Evolutionary conservation across 2,113 vertebrate genomes (phyloP).

Genomic region (Cyanistes caeruleus): DNA sequence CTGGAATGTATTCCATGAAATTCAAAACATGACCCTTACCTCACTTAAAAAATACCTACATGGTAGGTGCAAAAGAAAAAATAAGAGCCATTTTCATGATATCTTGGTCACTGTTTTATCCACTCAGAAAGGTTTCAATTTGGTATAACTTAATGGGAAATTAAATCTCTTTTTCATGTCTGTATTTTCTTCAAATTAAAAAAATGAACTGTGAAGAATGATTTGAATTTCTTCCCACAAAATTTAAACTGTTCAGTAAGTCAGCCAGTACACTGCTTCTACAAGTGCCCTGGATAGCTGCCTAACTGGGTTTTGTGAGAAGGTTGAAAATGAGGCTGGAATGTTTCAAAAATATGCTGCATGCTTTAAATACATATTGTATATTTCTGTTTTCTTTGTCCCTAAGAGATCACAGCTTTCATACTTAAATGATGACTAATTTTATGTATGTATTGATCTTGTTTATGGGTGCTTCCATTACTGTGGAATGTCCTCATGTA

Average conservation of each 20-base stretch:
- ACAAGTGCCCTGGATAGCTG: not conserved
- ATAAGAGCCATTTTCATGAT: not conserved
- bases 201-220: not conserved
- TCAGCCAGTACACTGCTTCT: not conserved
- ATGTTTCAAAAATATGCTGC: not conserved
- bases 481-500: not conserved
- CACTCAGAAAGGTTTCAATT: not conserved
- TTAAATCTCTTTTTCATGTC: conserved; percentile 17
- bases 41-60: conserved; percentile 38
- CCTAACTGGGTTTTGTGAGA: not conserved
- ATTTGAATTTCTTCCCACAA: not conserved
- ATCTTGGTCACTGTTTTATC: not conserved
- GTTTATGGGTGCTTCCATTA: not conserved
- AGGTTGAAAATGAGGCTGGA: not conserved
- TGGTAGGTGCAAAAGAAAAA: conserved; percentile 7
- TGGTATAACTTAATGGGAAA: not conserved
- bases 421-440: not conserved
- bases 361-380: not conserved
- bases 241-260: not conserved
- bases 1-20: conserved; percentile 36
- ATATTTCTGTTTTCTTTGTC: not conserved
- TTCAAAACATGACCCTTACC: conserved; percentile 33
- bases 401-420: not conserved
- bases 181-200: conserved; percentile 39
- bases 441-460: not conserved